A percentile compares a stretch with the other conserved stretches of the same genome.
phyloP scores from a whole-genome alignment of 2,113 vertebrate species.

The Oostethus manadensis region DNA sequence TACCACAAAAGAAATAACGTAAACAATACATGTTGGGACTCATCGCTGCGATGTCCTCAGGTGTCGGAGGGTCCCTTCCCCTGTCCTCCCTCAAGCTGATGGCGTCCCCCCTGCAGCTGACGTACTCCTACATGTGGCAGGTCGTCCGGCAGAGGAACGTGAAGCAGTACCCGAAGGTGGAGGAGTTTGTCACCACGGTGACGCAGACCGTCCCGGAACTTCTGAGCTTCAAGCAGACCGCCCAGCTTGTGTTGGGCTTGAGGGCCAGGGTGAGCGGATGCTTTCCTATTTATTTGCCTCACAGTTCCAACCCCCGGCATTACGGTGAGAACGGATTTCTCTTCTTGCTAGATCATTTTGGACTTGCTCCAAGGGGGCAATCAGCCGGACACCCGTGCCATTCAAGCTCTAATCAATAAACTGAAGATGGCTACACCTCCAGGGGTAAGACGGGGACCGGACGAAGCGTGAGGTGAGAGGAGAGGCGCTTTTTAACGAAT shows the following conservation, averaged over 20 bases:
- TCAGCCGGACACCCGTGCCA: conserved; percentile 42
- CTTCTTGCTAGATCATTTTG: conserved; percentile 54
- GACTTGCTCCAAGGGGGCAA: conserved; percentile 55
- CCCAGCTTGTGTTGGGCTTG: conserved; percentile 72
- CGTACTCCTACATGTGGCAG: conserved; percentile 70
- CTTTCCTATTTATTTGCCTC: too few species aligned
- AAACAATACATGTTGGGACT: background rate
- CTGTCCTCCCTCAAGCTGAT: conserved; percentile 59
- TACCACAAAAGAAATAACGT: too few species aligned
- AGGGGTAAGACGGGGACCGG: conserved; percentile 27
- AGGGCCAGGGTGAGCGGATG: conserved; percentile 70
- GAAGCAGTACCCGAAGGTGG: conserved; percentile 65
- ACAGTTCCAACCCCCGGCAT: too few species aligned
- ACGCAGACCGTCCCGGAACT: conserved; percentile 67
- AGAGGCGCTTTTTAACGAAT: background rate
- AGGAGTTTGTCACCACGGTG: conserved; percentile 72
- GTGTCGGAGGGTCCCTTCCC: conserved; percentile 39
- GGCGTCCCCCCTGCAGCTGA: conserved; percentile 67
- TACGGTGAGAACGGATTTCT: background rate
- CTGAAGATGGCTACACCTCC: conserved; percentile 45
- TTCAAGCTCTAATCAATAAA: conserved; percentile 59
- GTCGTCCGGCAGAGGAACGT: conserved; percentile 58
- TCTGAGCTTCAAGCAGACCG: conserved; percentile 72
- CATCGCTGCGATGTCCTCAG: conserved; percentile 11
- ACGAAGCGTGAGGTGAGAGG: too few species aligned